Evolutionary conservation across 2,888 invertebrate species (phyloP).

Genomic region (Resseliella maxima): DNA sequence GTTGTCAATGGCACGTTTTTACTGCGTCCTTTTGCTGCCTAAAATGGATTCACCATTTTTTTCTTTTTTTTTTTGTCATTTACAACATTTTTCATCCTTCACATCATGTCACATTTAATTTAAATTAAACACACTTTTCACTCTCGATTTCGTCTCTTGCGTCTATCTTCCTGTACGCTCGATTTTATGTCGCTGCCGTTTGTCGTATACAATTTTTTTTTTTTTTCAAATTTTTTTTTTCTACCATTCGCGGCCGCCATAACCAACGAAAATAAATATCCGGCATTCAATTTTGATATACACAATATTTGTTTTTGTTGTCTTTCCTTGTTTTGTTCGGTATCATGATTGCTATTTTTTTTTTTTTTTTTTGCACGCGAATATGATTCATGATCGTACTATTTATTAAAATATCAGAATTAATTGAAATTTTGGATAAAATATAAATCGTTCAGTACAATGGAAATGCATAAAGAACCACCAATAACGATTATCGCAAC

Average conservation of each 20-base stretch:
- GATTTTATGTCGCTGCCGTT: not conserved
- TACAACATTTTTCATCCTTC: slow-evolving; percentile 46
- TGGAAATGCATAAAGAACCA: too few relatives aligned
- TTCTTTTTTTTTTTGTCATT: not conserved
- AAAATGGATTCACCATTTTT: slow-evolving; percentile 11
- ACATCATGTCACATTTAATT: slow-evolving; percentile 53
- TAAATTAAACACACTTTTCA: slow-evolving; percentile 35
- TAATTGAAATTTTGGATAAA: slow-evolving; percentile 42
- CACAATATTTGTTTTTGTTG: slow-evolving; percentile 11
- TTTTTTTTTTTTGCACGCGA: not conserved
- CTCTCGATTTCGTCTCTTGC: not conserved
- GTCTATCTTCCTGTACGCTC: not conserved
- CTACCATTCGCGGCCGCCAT: not conserved
- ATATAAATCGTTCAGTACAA: too few relatives aligned
- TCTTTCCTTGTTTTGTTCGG: slow-evolving; percentile 5
- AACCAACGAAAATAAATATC: slow-evolving; percentile 43
- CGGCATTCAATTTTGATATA: slow-evolving; percentile 48
- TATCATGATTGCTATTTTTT: slow-evolving; percentile 37
- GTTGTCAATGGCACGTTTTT: not conserved
- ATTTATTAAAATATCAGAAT: slow-evolving; percentile 40
- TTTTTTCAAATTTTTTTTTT: not conserved
- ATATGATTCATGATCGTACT: slow-evolving; percentile 35
- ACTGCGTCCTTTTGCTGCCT: not conserved
- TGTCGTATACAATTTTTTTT: not conserved
- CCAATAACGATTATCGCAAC: not conserved